Percentiles rank a stretch among this genome's conserved stretches.
phyloP scores from a whole-genome alignment of 2,113 vertebrate species.

The Chlorodrepanis virens region DNA sequence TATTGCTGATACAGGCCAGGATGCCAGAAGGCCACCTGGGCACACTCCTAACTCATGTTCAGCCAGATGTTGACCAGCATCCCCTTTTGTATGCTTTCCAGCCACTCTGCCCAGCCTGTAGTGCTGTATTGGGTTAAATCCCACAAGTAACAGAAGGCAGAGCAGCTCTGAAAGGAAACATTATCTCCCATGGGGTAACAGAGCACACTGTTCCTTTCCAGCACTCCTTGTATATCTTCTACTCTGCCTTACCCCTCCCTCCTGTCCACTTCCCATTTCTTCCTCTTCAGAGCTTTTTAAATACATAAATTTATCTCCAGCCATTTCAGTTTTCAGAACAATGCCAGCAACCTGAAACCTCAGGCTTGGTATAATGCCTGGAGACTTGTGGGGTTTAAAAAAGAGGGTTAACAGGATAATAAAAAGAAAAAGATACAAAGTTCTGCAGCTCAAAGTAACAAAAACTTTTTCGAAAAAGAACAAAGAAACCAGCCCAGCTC shows the following conservation, averaged over 20 bases:
- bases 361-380: not conserved
- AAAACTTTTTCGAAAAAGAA: not conserved
- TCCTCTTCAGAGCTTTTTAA: not conserved
- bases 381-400: not conserved
- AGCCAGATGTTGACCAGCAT: not conserved
- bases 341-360: not conserved
- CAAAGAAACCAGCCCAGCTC: not conserved
- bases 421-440: not conserved
- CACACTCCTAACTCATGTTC: not conserved
- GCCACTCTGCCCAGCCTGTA: not conserved
- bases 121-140: not conserved
- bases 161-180: not conserved
- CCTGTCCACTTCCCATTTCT: not conserved
- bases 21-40: not conserved
- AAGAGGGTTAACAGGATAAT: rapidly evolving
- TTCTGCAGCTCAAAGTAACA: not conserved
- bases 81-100: not conserved
- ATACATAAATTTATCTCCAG: not conserved
- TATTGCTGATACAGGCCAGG: not conserved
- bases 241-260: not conserved
- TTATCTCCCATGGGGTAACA: not conserved
- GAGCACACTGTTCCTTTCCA: not conserved
- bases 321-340: not conserved
- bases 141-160: not conserved
- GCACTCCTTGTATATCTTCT: not conserved